Percentiles rank a stretch among this genome's conserved stretches.
phyloP scores from a whole-genome alignment of 2,113 vertebrate species.

The Poeciliopsis occidentalis region DNA sequence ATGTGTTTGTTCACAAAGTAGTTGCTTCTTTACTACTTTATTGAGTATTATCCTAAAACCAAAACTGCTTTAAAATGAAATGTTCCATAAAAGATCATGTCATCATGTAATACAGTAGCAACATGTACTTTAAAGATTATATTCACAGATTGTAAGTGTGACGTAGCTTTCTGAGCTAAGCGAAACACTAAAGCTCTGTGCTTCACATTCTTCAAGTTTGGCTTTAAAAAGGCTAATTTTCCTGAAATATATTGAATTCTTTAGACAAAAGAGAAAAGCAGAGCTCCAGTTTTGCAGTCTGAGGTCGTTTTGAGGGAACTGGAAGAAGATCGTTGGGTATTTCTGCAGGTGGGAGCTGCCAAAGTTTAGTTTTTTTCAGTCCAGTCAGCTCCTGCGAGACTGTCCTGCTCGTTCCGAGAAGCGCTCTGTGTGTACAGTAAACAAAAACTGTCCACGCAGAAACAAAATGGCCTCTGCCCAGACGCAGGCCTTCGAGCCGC shows the following conservation, averaged over 20 bases:
- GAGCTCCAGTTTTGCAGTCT: background rate
- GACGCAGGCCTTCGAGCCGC: background rate
- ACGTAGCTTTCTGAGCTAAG: no score
- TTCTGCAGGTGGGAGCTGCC: background rate
- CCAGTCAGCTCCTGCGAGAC: constrained; percentile 33
- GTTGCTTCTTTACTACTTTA: no score
- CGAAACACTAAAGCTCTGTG: background rate
- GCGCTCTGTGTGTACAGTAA: constrained; percentile 24
- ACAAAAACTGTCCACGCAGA: constrained; percentile 45
- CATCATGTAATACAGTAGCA: background rate
- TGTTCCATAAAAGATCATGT: background rate
- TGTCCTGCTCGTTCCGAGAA: constrained; percentile 20
- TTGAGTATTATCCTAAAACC: no score
- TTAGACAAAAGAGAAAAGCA: background rate
- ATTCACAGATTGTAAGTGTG: background rate
- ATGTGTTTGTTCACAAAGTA: no score
- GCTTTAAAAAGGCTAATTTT: background rate
- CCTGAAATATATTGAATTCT: background rate
- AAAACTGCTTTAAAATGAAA: no score
- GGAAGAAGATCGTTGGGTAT: background rate
- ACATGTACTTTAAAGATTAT: background rate
- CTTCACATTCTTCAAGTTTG: background rate
- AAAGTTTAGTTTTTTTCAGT: constrained; percentile 16
- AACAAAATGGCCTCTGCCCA: constrained; percentile 58
- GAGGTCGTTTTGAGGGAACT: background rate